phyloP scores from a whole-genome alignment of 2,888 invertebrate species.

The Dasypogon diadema region DNA sequence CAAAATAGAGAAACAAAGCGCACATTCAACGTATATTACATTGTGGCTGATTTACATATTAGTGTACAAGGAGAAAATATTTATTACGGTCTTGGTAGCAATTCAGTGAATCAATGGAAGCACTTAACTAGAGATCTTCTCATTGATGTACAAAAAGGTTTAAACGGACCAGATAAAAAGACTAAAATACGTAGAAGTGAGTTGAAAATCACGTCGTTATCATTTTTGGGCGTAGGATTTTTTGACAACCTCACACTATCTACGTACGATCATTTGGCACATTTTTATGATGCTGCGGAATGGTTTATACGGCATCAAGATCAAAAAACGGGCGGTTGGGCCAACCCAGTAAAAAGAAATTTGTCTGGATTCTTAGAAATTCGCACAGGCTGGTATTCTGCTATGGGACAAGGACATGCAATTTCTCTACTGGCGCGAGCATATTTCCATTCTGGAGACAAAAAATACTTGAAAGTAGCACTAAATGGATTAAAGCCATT shows the following conservation, averaged over 20 bases:
- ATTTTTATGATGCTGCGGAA: conserved; percentile 91
- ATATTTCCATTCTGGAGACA: conserved; percentile 84
- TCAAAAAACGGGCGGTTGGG: conserved; percentile 89
- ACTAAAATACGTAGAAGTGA: conserved; percentile 66
- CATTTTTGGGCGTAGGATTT: conserved; percentile 78
- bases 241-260: conserved; percentile 84
- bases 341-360: conserved; percentile 86
- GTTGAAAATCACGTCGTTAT: conserved; percentile 74
- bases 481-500: conserved; percentile 84
- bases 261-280: conserved; percentile 87
- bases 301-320: conserved; percentile 94
- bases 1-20: conserved; percentile 84
- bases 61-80: conserved; percentile 83
- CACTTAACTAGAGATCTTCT: conserved; percentile 88
- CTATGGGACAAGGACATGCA: conserved; percentile 99
- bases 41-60: conserved; percentile 80
- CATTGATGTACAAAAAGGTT: conserved; percentile 92
- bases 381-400: conserved; percentile 93
- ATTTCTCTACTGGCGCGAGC: conserved; percentile 95
- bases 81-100: conserved; percentile 85
- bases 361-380: conserved; percentile 82
- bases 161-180: conserved; percentile 71
- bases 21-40: conserved; percentile 84
- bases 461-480: conserved; percentile 84
- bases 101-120: conserved; percentile 76